Percentiles rank a stretch among this genome's conserved stretches.
Evolutionary conservation across 2,113 vertebrate species (phyloP).

Genomic region (Neolamprologus devosi): DNA sequence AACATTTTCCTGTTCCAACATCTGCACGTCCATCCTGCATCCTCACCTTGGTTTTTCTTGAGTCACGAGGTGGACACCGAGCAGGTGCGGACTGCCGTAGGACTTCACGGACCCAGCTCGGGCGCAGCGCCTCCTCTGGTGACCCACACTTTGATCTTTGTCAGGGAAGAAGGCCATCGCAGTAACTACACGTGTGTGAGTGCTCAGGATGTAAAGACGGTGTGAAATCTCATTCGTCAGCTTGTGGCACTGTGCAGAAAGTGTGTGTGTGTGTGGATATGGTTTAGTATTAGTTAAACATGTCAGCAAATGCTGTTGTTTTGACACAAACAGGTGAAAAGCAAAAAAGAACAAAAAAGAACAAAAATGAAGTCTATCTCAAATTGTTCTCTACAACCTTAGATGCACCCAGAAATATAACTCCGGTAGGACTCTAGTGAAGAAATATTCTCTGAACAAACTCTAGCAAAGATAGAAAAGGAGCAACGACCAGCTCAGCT

Average conservation of each 20-base stretch:
- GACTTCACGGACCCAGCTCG: background rate
- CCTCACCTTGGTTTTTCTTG: background rate
- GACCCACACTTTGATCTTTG: background rate
- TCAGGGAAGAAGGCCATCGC: conserved; percentile 46
- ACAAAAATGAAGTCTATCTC: conserved; percentile 31
- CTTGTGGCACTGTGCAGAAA: conserved; percentile 3
- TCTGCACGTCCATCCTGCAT: background rate
- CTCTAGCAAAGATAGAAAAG: conserved; percentile 97
- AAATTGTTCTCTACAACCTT: conserved; percentile 55
- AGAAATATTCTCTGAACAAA: conserved; percentile 84
- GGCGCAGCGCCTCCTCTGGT: background rate
- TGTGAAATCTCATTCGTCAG: background rate
- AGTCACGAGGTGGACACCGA: background rate
- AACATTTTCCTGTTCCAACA: background rate
- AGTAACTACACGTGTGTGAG: background rate
- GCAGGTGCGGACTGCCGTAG: background rate
- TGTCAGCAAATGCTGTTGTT: conserved; percentile 40
- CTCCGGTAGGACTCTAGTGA: conserved; percentile 74
- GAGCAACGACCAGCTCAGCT: conserved; percentile 87
- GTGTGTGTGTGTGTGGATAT: conserved; percentile 10
- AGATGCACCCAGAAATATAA: conserved; percentile 75
- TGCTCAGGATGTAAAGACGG: background rate
- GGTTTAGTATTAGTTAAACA: conserved; percentile 8
- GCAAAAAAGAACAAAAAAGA: conserved; percentile 42
- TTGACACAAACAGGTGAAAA: conserved; percentile 66